Conservation (phyloP, 2,113 vertebrate species). For the Struthio camelus region DNA sequence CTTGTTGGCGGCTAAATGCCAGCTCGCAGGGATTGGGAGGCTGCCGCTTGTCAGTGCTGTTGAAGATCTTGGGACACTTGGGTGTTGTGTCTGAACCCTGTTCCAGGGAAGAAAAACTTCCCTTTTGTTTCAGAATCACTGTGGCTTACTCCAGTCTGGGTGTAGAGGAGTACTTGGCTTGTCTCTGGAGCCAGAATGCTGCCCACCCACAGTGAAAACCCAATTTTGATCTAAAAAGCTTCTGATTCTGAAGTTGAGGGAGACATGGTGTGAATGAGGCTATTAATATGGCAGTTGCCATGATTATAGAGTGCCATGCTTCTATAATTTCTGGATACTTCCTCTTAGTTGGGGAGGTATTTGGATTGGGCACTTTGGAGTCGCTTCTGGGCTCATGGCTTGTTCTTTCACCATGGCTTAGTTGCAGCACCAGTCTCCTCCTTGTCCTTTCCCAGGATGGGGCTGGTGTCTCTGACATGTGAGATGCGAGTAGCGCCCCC, state of each 20-base stretch:
- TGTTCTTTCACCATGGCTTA: fast-evolving
- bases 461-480: not conserved
- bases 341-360: not conserved
- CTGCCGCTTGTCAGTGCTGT: not conserved
- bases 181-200: not conserved
- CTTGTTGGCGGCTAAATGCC: not conserved
- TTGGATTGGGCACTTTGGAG: not conserved
- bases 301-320: not conserved
- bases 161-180: not conserved
- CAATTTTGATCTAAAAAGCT: not conserved
- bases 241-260: not conserved
- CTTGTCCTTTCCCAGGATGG: too few relatives aligned
- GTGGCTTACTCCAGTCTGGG: not conserved
- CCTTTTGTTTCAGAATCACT: not conserved
- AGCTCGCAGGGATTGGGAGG: not conserved
- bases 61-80: not conserved
- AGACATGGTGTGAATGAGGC: not conserved
- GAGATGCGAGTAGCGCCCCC: too few relatives aligned
- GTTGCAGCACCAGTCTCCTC: fast-evolving
- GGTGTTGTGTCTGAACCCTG: not conserved
- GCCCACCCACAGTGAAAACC: not conserved
- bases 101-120: not conserved
- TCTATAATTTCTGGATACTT: not conserved
- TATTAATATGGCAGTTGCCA: too few relatives aligned
- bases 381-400: not conserved